Percentiles rank a stretch among this genome's conserved stretches.
Conservation (phyloP, 2,888 invertebrate species). For the Macropis europaea region DNA sequence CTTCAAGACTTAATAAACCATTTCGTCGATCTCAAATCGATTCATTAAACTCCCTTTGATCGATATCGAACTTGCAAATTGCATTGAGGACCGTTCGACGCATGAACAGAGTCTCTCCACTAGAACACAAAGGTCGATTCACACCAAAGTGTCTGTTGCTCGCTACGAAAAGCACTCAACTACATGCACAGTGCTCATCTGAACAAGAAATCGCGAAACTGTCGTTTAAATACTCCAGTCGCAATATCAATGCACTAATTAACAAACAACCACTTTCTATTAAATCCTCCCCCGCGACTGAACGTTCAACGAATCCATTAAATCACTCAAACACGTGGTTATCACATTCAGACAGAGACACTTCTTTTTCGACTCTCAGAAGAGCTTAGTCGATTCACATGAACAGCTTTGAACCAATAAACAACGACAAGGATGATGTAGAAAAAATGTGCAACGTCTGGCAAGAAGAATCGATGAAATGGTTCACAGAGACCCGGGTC, state of each 20-base stretch:
- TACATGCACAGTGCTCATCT: neutral
- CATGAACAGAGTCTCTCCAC: neutral
- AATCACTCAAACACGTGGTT: too few relatives aligned
- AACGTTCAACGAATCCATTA: too few relatives aligned
- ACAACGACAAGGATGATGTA: neutral
- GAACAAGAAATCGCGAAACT: neutral
- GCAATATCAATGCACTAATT: too few relatives aligned
- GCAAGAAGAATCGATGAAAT: neutral
- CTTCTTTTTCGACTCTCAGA: too few relatives aligned
- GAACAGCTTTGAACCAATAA: too few relatives aligned
- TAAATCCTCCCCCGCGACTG: too few relatives aligned
- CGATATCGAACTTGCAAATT: slow-evolving; percentile 2
- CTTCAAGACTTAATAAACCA: neutral
- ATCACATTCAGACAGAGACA: too few relatives aligned
- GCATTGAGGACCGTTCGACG: neutral
- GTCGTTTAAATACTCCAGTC: too few relatives aligned
- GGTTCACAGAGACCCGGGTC: neutral
- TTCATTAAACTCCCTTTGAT: neutral
- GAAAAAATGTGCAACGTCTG: slow-evolving; percentile 5
- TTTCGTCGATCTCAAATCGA: neutral
- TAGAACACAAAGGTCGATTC: neutral
- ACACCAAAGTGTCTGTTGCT: neutral
- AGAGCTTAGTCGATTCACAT: too few relatives aligned
- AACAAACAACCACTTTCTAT: too few relatives aligned
- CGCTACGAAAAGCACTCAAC: neutral